These are phyloP conservation scores for Campoplex nolae DNA, from an alignment of 2,888 invertebrate species.

Conservation along the genomic window DNA sequence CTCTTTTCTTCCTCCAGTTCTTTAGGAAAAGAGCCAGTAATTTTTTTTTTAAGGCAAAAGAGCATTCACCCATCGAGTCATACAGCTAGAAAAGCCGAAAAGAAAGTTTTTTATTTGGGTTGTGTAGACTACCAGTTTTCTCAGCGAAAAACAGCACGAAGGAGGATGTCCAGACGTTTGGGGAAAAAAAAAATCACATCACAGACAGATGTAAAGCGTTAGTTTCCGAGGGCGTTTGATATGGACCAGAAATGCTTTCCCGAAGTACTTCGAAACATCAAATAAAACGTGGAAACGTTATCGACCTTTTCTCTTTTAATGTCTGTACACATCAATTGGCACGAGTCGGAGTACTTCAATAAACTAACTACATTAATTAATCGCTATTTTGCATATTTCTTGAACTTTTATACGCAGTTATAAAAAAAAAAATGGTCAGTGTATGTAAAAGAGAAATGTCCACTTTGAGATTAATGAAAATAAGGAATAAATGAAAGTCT, in stretches of 20 bases:
- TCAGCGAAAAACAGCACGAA: not conserved
- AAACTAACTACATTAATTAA: not conserved
- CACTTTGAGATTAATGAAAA: not conserved
- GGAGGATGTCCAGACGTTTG: not conserved
- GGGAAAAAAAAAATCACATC: conserved; percentile 20
- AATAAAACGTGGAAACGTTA: conserved; percentile 1
- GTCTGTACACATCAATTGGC: not conserved
- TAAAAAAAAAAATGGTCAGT: not conserved
- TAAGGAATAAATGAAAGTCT: not conserved
- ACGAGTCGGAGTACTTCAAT: not conserved
- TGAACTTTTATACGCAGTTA: not conserved
- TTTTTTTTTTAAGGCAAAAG: not conserved
- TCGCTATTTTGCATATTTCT: not conserved
- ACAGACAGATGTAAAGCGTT: not conserved
- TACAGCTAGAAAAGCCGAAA: conserved; percentile 20
- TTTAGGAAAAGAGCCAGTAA: not conserved
- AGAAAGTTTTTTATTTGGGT: conserved; percentile 28
- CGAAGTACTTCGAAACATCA: conserved; percentile 3
- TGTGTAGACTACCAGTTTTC: not conserved
- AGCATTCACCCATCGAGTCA: conserved; percentile 45
- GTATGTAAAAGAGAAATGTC: not conserved
- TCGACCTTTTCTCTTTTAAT: not conserved
- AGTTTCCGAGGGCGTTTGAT: not conserved
- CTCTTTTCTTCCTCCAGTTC: not conserved
- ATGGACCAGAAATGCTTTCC: not conserved